phyloP scores from a whole-genome alignment of 2,888 invertebrate genomes.

The Tridacna crocea region DNA sequence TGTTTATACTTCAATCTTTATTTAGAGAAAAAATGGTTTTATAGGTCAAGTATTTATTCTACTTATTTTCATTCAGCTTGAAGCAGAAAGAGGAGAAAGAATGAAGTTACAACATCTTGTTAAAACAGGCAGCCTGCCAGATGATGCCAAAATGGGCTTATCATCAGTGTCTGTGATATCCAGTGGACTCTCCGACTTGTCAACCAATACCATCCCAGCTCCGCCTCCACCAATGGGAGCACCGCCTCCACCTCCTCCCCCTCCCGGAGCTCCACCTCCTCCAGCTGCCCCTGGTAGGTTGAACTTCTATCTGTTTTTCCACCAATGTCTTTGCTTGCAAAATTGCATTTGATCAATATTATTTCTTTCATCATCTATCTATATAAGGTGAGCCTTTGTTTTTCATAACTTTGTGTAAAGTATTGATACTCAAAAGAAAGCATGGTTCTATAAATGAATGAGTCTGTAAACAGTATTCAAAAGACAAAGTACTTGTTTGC shows the following conservation, averaged over 20 bases:
- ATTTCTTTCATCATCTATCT: not conserved
- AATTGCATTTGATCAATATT: not conserved
- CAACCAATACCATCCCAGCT: conserved; percentile 49
- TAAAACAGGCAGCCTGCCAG: conserved; percentile 95
- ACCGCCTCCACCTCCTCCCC: conserved; percentile 72
- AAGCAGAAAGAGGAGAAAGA: conserved; percentile 87
- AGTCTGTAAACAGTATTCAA: too few species aligned
- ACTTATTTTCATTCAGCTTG: conserved; percentile 71
- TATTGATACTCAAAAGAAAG: too few species aligned
- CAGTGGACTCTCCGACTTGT: conserved; percentile 59
- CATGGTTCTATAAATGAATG: too few species aligned
- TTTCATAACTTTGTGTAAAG: too few species aligned
- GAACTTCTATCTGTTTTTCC: not conserved
- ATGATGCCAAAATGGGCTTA: conserved; percentile 92
- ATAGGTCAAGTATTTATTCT: too few species aligned
- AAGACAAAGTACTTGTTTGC: too few species aligned
- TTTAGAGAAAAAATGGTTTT: too few species aligned
- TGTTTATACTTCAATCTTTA: too few species aligned
- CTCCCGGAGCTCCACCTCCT: conserved; percentile 74
- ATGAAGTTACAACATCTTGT: conserved; percentile 93
- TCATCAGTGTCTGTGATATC: conserved; percentile 64
- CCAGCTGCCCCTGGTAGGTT: conserved; percentile 60
- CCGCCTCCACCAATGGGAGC: conserved; percentile 64
- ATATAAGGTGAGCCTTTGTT: too few species aligned
- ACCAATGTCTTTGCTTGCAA: not conserved